Percentiles rank a stretch among this genome's conserved stretches.
phyloP scores from a whole-genome alignment of 2,888 invertebrate genomes.

The Idaea aversata region DNA sequence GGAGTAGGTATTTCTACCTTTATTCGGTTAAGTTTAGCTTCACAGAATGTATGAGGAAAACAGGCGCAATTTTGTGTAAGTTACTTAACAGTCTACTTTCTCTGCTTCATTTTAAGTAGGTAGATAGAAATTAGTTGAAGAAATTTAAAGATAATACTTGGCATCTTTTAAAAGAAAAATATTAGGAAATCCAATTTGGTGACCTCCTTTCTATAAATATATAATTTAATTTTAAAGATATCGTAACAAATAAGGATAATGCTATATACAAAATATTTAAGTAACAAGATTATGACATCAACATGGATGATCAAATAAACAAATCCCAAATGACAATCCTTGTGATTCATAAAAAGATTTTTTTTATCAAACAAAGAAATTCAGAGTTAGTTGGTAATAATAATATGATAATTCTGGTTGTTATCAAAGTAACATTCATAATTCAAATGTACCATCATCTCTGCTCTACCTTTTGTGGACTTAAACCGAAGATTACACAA shows the following conservation, averaged over 20 bases:
- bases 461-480: not conserved
- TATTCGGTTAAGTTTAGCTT: not conserved
- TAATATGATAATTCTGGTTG: not conserved
- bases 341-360: not conserved
- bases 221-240: too few relatives aligned
- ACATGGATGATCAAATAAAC: not conserved
- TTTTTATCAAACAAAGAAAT: not conserved
- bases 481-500: slow-evolving; percentile 10
- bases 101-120: not conserved
- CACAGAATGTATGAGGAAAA: not conserved
- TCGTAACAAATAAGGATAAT: not conserved
- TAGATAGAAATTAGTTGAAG: not conserved
- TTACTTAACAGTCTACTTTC: not conserved
- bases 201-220: too few relatives aligned
- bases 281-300: not conserved
- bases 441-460: not conserved
- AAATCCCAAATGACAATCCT: not conserved
- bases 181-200: too few relatives aligned
- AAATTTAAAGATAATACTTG: not conserved
- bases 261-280: not conserved
- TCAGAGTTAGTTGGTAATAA: not conserved
- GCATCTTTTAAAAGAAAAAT: too few relatives aligned
- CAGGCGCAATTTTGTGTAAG: too few relatives aligned
- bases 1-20: not conserved
- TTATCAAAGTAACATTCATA: not conserved